phyloP scores from a whole-genome alignment of 1,140 invertebrate genomes.

The Akabosia matsudoensis region DNA sequence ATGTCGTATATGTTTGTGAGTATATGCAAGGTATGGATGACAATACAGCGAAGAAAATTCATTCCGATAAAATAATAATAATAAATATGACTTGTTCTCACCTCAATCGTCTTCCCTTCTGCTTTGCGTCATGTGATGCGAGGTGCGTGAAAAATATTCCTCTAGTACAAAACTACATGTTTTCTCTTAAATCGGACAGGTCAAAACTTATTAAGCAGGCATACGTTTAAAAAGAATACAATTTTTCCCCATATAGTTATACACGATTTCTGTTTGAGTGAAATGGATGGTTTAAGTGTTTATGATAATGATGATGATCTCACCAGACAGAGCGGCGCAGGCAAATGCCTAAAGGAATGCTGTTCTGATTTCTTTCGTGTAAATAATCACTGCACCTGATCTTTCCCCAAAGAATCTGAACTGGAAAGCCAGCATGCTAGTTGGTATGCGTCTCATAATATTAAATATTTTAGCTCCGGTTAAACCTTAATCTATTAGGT shows the following conservation, averaged over 20 bases:
- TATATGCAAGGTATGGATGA: no score
- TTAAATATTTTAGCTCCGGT: no score
- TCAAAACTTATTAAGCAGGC: neutral
- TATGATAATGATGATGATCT: neutral
- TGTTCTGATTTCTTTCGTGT: neutral
- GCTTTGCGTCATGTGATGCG: neutral
- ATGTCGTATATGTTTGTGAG: neutral
- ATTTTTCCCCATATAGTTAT: neutral
- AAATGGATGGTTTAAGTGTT: neutral
- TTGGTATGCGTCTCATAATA: neutral
- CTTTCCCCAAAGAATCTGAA: neutral
- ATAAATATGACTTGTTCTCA: neutral
- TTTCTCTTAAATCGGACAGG: no score
- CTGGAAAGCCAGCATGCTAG: neutral
- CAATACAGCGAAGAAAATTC: neutral
- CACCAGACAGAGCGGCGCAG: conserved; percentile 3
- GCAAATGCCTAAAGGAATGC: neutral
- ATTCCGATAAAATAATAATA: neutral
- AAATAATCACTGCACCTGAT: neutral
- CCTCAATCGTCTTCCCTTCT: neutral
- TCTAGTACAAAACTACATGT: no score
- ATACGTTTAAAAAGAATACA: neutral
- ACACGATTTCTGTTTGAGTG: neutral
- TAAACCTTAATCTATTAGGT: no score
- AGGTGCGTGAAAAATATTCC: neutral